These are phyloP conservation scores for Meliscaeva auricollis DNA, from an alignment of 2,888 invertebrate genomes.

Conservation along the genomic window DNA sequence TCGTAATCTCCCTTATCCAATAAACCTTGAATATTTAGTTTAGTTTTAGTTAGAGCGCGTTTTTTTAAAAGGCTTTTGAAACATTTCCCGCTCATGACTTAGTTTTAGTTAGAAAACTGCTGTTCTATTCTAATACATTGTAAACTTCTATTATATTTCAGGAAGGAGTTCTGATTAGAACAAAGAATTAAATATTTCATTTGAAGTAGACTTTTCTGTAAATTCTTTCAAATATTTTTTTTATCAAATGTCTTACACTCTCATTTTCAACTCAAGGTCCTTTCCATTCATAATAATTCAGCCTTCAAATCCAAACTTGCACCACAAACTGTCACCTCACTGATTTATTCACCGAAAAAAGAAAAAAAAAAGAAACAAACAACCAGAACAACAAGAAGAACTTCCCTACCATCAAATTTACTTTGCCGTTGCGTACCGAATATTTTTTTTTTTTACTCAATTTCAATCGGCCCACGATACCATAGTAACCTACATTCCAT, in stretches of 20 bases:
- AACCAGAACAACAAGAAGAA: slow-evolving; percentile 3
- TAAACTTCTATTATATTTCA: too few species aligned
- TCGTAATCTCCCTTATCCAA: too few species aligned
- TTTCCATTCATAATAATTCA: neutral
- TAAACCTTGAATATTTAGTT: too few species aligned
- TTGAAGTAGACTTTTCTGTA: too few species aligned
- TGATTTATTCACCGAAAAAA: slow-evolving; percentile 10
- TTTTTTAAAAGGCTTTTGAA: too few species aligned
- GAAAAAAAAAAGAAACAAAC: neutral
- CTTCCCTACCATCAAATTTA: neutral
- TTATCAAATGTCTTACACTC: neutral
- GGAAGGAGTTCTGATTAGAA: too few species aligned
- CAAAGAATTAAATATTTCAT: too few species aligned
- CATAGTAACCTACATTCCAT: slow-evolving; percentile 70
- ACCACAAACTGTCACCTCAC: slow-evolving; percentile 22
- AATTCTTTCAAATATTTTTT: too few species aligned
- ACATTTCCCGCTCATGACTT: too few species aligned
- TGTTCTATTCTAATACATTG: too few species aligned
- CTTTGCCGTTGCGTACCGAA: slow-evolving; percentile 20
- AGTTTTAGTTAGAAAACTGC: too few species aligned
- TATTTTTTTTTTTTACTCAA: slow-evolving; percentile 14
- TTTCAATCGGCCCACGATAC: slow-evolving; percentile 40
- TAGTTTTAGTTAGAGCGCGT: too few species aligned
- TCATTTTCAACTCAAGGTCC: neutral
- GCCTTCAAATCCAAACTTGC: neutral